These are phyloP conservation scores for Teleogryllus occipitalis DNA, from an alignment of 1,140 invertebrate genomes.

Conservation along the genomic window DNA sequence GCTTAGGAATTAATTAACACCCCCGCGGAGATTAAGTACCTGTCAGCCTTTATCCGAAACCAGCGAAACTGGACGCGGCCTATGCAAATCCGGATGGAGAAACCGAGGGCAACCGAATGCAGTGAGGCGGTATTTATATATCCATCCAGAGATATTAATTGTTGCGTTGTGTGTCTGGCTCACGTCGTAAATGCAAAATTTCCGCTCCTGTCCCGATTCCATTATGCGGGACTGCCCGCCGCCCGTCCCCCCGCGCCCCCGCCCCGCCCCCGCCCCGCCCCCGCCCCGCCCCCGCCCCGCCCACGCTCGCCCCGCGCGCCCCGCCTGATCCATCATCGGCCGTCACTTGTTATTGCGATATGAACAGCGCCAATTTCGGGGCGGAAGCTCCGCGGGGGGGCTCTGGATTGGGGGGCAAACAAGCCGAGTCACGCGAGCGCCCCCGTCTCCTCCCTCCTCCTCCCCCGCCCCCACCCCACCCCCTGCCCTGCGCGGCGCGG, in stretches of 20 bases:
- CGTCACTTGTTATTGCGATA: slow-evolving; percentile 25
- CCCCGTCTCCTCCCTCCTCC: too few species aligned
- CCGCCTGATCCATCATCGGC: slow-evolving; percentile 21
- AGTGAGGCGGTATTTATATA: not conserved
- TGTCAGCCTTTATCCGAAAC: not conserved
- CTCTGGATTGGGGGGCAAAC: slow-evolving; percentile 22
- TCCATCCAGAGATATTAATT: not conserved
- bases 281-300: slow-evolving; percentile 5
- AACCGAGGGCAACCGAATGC: not conserved
- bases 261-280: not conserved
- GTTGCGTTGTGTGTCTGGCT: not conserved
- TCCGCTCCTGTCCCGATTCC: slow-evolving; percentile 2
- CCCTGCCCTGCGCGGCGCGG: not conserved
- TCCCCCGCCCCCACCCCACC: too few species aligned
- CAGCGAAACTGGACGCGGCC: not conserved
- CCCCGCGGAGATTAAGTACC: not conserved
- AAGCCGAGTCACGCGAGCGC: slow-evolving; percentile 15
- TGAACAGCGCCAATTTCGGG: slow-evolving; percentile 24
- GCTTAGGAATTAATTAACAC: not conserved
- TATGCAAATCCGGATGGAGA: not conserved
- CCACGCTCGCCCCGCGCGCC: not conserved
- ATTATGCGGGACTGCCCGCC: not conserved
- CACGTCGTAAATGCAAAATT: not conserved
- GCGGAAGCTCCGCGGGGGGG: slow-evolving; percentile 20
- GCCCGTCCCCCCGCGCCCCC: slow-evolving; percentile 7